A percentile compares a stretch with the other conserved stretches of the same genome.
Evolutionary conservation across 2,797 vertebrate genomes (phyloP).

Genomic region (Sciaenops ocellatus): DNA sequence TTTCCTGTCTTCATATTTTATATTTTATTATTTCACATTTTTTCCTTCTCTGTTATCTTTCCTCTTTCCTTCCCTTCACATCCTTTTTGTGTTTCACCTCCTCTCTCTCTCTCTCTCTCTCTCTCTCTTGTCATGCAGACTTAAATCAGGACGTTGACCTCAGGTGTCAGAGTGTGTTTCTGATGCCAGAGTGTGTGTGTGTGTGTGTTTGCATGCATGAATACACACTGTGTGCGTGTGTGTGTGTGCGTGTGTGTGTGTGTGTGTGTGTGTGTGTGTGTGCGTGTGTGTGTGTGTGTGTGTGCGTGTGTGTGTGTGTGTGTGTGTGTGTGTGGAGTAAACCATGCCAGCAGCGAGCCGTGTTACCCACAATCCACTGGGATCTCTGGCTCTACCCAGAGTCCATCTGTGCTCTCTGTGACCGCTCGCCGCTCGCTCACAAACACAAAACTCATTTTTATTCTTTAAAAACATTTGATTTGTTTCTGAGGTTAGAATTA

Average conservation of each 20-base stretch:
- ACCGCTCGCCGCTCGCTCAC: neutral
- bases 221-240: slow-evolving; percentile 45
- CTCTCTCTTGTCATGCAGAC: slow-evolving; percentile 50
- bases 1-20: neutral
- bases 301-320: too few relatives aligned
- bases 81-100: too few relatives aligned
- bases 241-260: slow-evolving; percentile 40
- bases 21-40: neutral
- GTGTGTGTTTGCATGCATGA: slow-evolving; percentile 48
- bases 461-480: neutral
- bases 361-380: slow-evolving; percentile 72
- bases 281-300: slow-evolving; percentile 10
- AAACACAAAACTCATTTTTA: too few relatives aligned
- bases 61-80: too few relatives aligned
- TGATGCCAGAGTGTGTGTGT: slow-evolving; percentile 49
- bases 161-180: slow-evolving; percentile 61
- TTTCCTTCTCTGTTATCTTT: neutral
- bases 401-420: slow-evolving; percentile 71
- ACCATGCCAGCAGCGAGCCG: slow-evolving; percentile 55
- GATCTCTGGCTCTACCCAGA: slow-evolving; percentile 64
- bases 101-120: neutral
- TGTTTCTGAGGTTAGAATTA: too few relatives aligned
- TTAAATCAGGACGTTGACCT: slow-evolving; percentile 70
- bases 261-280: slow-evolving; percentile 14
- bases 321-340: slow-evolving; percentile 25